Base-by-base conservation (phyloP, 2,888 invertebrate genomes). In the Cosmorhoe ocellata region DNA sequence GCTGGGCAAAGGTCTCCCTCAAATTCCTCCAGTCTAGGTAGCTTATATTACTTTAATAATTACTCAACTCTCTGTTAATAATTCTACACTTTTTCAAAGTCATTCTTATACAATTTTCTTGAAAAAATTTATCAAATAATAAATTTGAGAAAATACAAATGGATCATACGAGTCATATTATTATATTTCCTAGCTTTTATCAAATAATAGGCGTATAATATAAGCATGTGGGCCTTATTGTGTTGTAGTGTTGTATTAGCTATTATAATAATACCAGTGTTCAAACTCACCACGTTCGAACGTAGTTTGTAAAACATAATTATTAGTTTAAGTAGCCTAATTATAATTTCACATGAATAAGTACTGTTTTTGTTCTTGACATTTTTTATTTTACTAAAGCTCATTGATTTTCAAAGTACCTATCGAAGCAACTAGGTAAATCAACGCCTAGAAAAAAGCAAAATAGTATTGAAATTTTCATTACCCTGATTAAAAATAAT, bases 251-350 rank as follows among this genome's bases (percentile, higher is more conserved):
- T 39, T 55, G 39, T 56, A 59, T 33, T 22, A 38, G 34, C 31
- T 44, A 40, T 12, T 41, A 24, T 11, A 33, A 43, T 38, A n/a
- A 48, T 36, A 43, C 8, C 49, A 83, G 85, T 86, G 84, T 51
- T 78, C 69, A 89, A 89, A 76, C 87, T 85, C 86, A 89, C 89
- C 89, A 89, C 87, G 89, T 89, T 76, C 88, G 74, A 74, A 60
- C 52, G 49, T 56, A 56, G 51, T 33, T 56, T 56, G 13, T 66
- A 61, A 34, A 34, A 49, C 34, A 59, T 59, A 13, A 39, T 55
- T 55, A 18, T 24, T 55, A 55, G 48, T 42, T 52, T 60, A 26
- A 43, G 34, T 50, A 54, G 53, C 44, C 8, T 18, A 42, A 42
- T 24, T 49, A 37, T 37, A 42, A 32, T 39, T 37, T 12, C 9